Percentiles rank a stretch among this genome's conserved stretches.
Evolutionary conservation across 2,113 vertebrate genomes (phyloP).

Genomic region (Muntiacus muntjak): DNA sequence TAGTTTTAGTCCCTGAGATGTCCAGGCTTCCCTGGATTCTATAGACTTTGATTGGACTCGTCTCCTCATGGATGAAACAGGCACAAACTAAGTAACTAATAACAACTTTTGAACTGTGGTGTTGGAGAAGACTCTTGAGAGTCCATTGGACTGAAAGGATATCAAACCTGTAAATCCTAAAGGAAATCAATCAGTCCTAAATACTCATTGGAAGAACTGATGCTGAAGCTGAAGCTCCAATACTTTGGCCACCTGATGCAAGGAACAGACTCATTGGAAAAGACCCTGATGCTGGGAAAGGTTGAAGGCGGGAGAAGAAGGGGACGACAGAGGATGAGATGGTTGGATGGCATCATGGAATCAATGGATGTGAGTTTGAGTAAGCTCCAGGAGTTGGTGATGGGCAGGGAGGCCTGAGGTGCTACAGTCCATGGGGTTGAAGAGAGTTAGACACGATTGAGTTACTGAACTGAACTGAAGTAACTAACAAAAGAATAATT

Average conservation of each 20-base stretch:
- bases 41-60: neutral
- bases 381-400: neutral
- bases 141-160: neutral
- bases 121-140: neutral
- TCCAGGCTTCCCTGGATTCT: neutral
- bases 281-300: neutral
- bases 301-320: neutral
- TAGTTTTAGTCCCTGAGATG: neutral
- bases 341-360: neutral
- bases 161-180: neutral
- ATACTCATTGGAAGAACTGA: neutral
- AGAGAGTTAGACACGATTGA: neutral
- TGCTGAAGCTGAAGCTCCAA: neutral
- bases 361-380: neutral
- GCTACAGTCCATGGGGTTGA: neutral
- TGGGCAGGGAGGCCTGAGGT: neutral
- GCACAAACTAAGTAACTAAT: neutral
- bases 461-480: neutral
- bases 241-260: neutral
- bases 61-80: neutral
- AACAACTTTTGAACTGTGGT: neutral
- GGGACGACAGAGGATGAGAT: neutral
- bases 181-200: neutral
- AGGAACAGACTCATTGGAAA: neutral
- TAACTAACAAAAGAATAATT: neutral